Conservation (phyloP, 2,797 vertebrate genomes). For the Sebastes itinus region DNA sequence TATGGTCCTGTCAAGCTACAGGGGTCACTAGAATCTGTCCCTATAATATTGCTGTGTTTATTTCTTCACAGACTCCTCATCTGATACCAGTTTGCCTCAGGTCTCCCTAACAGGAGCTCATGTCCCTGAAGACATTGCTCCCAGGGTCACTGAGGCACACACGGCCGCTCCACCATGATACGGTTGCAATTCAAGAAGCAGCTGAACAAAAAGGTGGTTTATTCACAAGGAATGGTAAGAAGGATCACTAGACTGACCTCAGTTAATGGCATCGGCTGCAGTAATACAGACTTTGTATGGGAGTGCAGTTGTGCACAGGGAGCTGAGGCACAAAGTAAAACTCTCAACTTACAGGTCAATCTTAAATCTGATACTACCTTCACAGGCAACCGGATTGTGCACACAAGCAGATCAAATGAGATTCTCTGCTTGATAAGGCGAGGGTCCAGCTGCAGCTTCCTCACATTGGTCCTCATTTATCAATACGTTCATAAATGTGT, state of each 20-base stretch:
- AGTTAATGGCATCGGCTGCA: conserved; percentile 24
- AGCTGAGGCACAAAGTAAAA: conserved; percentile 3
- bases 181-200: conserved; percentile 32
- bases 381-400: conserved; percentile 9
- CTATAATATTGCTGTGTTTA: conserved; percentile 15
- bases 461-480: conserved; percentile 15
- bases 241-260: conserved; percentile 35
- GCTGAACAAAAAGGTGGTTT: conserved; percentile 37
- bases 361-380: not conserved
- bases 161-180: conserved; percentile 11
- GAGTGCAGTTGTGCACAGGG: not conserved
- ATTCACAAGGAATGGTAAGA: conserved; percentile 31
- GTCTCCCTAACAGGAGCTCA: conserved; percentile 42
- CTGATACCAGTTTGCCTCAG: conserved; percentile 46
- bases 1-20: not conserved
- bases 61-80: conserved; percentile 40
- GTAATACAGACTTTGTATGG: conserved; percentile 13
- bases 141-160: conserved; percentile 41
- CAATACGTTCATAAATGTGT: conserved; percentile 28
- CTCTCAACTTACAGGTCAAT: conserved; percentile 20
- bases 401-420: conserved; percentile 5
- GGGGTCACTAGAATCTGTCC: not conserved
- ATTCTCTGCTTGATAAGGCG: conserved; percentile 15
- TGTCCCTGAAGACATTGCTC: conserved; percentile 38
- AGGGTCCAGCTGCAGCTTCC: conserved; percentile 43